Evolutionary conservation across 2,797 vertebrate genomes (phyloP), one percentile per base, ranked within the genome.

Genomic region (Cottoperca gobio): DNA sequence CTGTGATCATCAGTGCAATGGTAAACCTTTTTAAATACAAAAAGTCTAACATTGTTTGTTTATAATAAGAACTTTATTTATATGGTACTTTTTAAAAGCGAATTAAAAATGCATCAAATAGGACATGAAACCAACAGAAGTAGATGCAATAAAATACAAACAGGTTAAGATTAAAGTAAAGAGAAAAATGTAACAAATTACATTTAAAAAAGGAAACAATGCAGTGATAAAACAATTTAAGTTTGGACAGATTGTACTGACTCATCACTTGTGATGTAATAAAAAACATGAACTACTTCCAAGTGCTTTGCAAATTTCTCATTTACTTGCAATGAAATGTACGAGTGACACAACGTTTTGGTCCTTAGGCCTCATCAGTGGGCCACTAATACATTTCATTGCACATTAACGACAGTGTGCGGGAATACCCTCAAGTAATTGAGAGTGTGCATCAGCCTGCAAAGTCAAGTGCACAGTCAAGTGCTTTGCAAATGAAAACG

Each of bases 1-100:
- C 78, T 95, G 95, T 72, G 70, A 78, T 0, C 78, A 87, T 33
- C 43, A 43, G 2, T 96, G 95, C 83, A 92, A 91, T 40, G 87
- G 95, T 95, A 79, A 92, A 90, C 4, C 46, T 13, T 26, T 14
- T 66, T 52, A 14, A 63, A 37, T 46, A 35, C 23, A n/a, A 31
- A 23, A 13, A 11, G 12, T 5, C 23, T 23, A n/a, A 23, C 6
- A 23, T 31, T 58, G 11, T 39, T 64, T 39, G 23, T 39, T 50
- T 5, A 12, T 40, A 23, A 24, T 35, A 48, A 57, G 28, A 17
- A 24, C 0, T 43, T 35, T 35, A 31, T 59, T 12, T 23, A 26
- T 21, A 16, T 43, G 14, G 12, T 19, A 33, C 26, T 49, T 61
- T 19, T 69, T 17, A 33, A 70, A 55, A 48, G 8, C 10, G 59